Base-by-base conservation (phyloP, 1,140 invertebrate genomes). In the Octopus sinensis region DNA sequence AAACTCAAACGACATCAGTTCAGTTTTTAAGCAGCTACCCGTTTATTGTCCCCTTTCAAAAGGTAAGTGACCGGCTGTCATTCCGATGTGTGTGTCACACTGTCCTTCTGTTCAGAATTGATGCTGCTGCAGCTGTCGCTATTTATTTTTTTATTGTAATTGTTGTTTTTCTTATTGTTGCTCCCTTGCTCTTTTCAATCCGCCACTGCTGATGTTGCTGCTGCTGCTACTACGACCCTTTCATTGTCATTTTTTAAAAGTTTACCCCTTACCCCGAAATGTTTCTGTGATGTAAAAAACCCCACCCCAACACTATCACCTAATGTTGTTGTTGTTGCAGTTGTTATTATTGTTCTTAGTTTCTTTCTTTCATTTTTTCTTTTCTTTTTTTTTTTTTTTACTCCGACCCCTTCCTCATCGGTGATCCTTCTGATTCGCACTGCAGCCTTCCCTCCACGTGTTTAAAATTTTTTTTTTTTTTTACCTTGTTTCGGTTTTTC, bases 201-300 rank as follows among this genome's bases (percentile, higher is more conserved):
- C 12, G n/a, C 62, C n/a, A 12, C 76, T 52, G 54, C 79, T 79
- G 79, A 79, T 75, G 77, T 75, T 17, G 82, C 79, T 13, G 73
- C 79, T 73, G 80, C 80, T 83, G 79, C 78, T 53, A 76, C 82
- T 13, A 83, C 82, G 68, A 79, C 80, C 81, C 30, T 78, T 83
- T 76, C 17, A n/a, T 68, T 68, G 12, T 68, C 62, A 68, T 68
- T 68, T 68, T 68, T 43, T 43, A 0, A 0, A 43, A 43, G 30
- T 43, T 43, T 43, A 1, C 3, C 30, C 30, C 30, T 3, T 43
- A 23, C 1, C n/a, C 62, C 1, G 1, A 68, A 68, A 12, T 23
- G n/a, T 76, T 76, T 76, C 51, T 13, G 23, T 76, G 73, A n/a
- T 30, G 73, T 43, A 30, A 76, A 76, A 76, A 43, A 76, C 4